These are phyloP conservation scores for Apeira syringaria DNA, from an alignment of 2,888 invertebrate genomes.

Conservation along the genomic window DNA sequence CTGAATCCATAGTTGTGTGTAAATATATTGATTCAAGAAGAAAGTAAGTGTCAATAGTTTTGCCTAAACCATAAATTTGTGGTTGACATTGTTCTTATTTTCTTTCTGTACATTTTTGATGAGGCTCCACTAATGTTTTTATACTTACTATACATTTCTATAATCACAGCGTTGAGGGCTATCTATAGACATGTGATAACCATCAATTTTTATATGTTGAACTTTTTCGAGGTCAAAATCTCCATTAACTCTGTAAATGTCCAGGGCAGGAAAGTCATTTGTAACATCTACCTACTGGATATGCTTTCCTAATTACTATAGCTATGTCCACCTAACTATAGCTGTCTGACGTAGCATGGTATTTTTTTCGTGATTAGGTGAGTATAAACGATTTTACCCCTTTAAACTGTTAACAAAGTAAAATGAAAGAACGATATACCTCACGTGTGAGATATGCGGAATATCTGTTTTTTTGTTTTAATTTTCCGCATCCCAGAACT, in stretches of 20 bases:
- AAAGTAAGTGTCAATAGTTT: too few species aligned
- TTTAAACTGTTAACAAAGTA: conserved; percentile 6
- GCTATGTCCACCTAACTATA: too few species aligned
- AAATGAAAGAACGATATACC: too few species aligned
- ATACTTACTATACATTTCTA: conserved; percentile 41
- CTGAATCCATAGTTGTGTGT: too few species aligned
- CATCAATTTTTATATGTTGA: conserved; percentile 32
- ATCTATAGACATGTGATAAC: conserved; percentile 35
- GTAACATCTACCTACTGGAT: neutral
- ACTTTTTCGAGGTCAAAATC: conserved; percentile 32
- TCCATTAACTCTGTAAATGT: conserved; percentile 34
- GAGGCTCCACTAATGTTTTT: conserved; percentile 26
- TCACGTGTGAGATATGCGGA: too few species aligned
- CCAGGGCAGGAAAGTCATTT: neutral
- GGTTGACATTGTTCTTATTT: too few species aligned
- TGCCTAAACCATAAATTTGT: too few species aligned
- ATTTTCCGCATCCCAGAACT: too few species aligned
- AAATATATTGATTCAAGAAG: too few species aligned
- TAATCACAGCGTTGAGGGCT: conserved; percentile 45
- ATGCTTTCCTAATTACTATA: neutral
- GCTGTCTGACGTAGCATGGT: conserved; percentile 13
- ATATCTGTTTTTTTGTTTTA: too few species aligned
- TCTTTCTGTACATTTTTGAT: too few species aligned
- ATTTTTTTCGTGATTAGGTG: conserved; percentile 9
- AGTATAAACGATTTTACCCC: neutral